phyloP scores from a whole-genome alignment of 2,113 vertebrate species.

The Serinus canaria region DNA sequence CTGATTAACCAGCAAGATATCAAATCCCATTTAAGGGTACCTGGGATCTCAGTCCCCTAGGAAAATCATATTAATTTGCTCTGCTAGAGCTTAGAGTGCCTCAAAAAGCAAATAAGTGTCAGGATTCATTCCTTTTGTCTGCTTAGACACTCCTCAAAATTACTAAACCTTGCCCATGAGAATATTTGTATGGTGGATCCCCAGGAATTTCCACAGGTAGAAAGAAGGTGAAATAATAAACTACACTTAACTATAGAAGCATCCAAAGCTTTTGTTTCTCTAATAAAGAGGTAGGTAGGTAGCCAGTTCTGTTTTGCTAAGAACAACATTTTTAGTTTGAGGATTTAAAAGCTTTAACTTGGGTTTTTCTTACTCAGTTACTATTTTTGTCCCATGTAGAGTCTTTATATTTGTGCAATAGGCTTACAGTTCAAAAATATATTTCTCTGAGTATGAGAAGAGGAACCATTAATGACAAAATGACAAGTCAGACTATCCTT shows the following conservation, averaged over 20 bases:
- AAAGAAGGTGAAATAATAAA: background rate
- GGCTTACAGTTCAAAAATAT: background rate
- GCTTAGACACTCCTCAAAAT: background rate
- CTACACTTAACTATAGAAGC: background rate
- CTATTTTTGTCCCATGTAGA: background rate
- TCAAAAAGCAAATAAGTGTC: background rate
- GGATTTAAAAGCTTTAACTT: background rate
- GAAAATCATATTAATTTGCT: background rate
- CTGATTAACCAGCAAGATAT: background rate
- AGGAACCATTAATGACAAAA: constrained; percentile 7
- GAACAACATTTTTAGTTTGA: background rate
- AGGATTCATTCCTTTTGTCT: background rate
- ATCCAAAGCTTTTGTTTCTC: background rate
- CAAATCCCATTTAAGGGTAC: background rate
- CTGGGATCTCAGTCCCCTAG: background rate
- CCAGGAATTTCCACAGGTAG: background rate
- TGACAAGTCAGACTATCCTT: background rate
- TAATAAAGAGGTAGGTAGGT: background rate
- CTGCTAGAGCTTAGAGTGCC: background rate
- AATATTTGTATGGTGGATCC: background rate
- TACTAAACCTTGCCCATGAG: background rate
- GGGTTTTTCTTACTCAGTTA: background rate
- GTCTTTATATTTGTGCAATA: background rate
- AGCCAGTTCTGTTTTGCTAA: background rate
- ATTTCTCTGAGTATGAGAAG: background rate